phyloP scores from a whole-genome alignment of 2,888 invertebrate genomes.

The Cotesia congregata region DNA sequence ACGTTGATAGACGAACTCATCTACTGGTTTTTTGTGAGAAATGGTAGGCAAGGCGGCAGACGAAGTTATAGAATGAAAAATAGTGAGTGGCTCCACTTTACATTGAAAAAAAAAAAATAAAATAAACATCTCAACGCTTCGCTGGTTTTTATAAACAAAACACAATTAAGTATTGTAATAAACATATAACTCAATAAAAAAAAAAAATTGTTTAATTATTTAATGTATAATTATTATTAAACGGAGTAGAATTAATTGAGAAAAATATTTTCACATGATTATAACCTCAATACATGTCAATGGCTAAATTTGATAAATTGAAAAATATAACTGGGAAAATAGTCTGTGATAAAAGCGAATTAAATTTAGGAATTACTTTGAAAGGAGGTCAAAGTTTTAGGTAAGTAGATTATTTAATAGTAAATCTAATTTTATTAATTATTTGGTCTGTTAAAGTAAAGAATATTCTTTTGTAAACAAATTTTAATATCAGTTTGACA shows the following conservation, averaged over 20 bases:
- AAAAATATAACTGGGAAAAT: slow-evolving; percentile 67
- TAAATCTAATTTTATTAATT: not conserved
- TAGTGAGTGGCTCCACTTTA: too few relatives aligned
- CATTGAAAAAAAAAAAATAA: too few relatives aligned
- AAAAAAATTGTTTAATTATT: not conserved
- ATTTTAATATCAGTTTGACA: not conserved
- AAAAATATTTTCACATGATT: not conserved
- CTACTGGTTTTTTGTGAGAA: too few relatives aligned
- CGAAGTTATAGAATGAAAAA: too few relatives aligned
- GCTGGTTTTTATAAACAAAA: too few relatives aligned
- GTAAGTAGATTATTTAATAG: slow-evolving; percentile 69
- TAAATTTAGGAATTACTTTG: slow-evolving; percentile 78
- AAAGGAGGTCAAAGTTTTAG: slow-evolving; percentile 90
- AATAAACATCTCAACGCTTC: too few relatives aligned
- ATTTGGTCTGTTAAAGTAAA: slow-evolving; percentile 3
- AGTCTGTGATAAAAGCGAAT: slow-evolving; percentile 72
- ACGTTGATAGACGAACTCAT: too few relatives aligned
- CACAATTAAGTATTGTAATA: not conserved
- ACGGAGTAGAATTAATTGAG: not conserved
- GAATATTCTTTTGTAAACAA: not conserved
- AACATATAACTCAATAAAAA: not conserved
- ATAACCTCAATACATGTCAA: slow-evolving; percentile 31
- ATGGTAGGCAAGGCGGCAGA: too few relatives aligned
- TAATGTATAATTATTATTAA: not conserved
- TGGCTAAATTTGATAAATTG: not conserved